phyloP scores from a whole-genome alignment of 2,888 invertebrate genomes.

The Chloromyia formosa region DNA sequence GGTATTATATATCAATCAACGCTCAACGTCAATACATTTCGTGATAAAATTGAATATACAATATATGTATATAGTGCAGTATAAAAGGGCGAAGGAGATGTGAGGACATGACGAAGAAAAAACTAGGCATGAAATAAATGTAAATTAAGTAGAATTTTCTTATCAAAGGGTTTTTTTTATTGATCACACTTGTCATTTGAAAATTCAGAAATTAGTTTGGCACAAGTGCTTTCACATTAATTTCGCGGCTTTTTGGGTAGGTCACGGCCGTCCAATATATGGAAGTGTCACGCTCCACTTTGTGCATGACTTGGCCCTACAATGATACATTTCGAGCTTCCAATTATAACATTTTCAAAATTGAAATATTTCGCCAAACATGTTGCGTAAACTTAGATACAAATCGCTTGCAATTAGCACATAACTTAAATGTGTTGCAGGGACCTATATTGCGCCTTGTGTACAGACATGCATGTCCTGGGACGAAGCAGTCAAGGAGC shows the following conservation, averaged over 20 bases:
- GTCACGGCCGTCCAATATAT: not conserved
- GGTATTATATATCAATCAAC: too few species aligned
- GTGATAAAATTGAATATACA: too few species aligned
- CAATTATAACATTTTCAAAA: conserved; percentile 20
- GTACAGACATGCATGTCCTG: not conserved
- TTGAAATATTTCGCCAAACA: not conserved
- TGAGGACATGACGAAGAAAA: too few species aligned
- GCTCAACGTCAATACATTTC: too few species aligned
- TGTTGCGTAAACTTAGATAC: conserved; percentile 28
- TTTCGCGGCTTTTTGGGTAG: not conserved
- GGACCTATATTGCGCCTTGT: not conserved
- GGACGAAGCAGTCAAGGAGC: not conserved
- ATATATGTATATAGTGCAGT: too few species aligned
- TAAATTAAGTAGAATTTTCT: too few species aligned
- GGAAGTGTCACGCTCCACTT: conserved; percentile 10
- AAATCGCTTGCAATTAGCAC: conserved; percentile 22
- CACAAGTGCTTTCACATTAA: not conserved
- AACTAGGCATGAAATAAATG: too few species aligned
- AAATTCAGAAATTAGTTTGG: not conserved
- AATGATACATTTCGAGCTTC: not conserved
- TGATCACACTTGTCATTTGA: not conserved
- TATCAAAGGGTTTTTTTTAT: too few species aligned
- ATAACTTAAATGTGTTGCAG: conserved; percentile 19
- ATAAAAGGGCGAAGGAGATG: too few species aligned
- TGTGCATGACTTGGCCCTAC: conserved; percentile 9